Conservation (phyloP, 2,888 invertebrate genomes). For the Orthonevra nobilis region DNA sequence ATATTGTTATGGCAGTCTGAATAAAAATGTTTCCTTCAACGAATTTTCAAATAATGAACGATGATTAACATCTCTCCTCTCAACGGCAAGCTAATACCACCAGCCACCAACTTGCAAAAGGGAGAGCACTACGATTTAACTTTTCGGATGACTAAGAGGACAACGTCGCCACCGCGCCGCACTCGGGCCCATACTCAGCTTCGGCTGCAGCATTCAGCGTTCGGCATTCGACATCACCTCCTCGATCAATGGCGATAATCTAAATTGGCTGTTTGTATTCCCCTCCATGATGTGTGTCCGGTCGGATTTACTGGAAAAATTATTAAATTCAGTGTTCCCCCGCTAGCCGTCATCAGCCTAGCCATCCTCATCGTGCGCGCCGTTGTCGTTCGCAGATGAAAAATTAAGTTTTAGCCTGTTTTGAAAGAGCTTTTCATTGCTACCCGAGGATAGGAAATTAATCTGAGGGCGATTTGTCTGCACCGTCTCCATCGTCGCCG, state of each 20-base stretch:
- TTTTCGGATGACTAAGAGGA: conserved; percentile 43
- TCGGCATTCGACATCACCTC: conserved; percentile 39
- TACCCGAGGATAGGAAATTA: conserved; percentile 59
- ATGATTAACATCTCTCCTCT: conserved; percentile 64
- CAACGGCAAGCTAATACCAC: neutral
- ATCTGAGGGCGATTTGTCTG: conserved; percentile 66
- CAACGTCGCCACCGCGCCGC: conserved; percentile 1
- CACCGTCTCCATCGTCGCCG: conserved; percentile 25
- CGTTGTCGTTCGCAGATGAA: conserved; percentile 65
- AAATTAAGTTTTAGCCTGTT: conserved; percentile 64
- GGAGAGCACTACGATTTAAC: conserved; percentile 35
- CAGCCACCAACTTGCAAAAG: conserved; percentile 8
- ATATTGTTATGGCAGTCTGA: conserved; percentile 41
- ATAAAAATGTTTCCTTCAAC: conserved; percentile 66
- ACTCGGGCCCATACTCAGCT: neutral
- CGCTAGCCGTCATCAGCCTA: conserved; percentile 10
- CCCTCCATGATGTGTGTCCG: conserved; percentile 61
- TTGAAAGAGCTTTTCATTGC: conserved; percentile 68
- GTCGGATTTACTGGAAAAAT: conserved; percentile 57
- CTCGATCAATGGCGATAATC: conserved; percentile 67
- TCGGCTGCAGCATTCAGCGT: conserved; percentile 12
- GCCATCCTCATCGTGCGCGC: conserved; percentile 34
- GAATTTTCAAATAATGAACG: conserved; percentile 64
- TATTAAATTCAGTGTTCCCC: conserved; percentile 55
- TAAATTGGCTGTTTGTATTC: conserved; percentile 69